Percentiles rank a stretch among this genome's conserved stretches.
Conservation (phyloP, 1,140 invertebrate species). For the Lethrus apterus region DNA sequence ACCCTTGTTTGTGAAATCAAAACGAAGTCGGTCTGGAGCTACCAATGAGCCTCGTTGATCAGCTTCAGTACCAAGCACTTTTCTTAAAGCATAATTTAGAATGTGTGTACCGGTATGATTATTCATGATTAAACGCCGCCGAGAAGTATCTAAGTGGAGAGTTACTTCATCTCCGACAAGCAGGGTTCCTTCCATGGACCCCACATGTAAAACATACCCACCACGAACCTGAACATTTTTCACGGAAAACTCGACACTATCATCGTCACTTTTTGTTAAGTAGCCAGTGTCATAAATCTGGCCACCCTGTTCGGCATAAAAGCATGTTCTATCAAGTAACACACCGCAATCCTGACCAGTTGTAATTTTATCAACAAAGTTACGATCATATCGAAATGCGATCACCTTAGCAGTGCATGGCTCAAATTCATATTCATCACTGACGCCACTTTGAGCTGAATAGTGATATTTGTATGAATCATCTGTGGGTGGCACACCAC, state of each 20-base stretch:
- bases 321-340: slow-evolving; percentile 86
- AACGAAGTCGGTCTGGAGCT: slow-evolving; percentile 89
- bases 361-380: slow-evolving; percentile 79
- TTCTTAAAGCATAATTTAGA: slow-evolving; percentile 88
- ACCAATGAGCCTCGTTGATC: slow-evolving; percentile 99
- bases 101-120: slow-evolving; percentile 99
- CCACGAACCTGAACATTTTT: slow-evolving; percentile 94
- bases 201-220: slow-evolving; percentile 93
- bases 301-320: slow-evolving; percentile 97
- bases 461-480: slow-evolving; percentile 93
- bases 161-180: slow-evolving; percentile 80
- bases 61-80: slow-evolving; percentile 81
- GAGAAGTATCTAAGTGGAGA: slow-evolving; percentile 74
- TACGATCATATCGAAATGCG: slow-evolving; percentile 65
- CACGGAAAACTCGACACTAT: slow-evolving; percentile 85
- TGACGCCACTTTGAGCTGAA: slow-evolving; percentile 52
- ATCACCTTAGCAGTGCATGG: slow-evolving; percentile 60
- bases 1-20: slow-evolving; percentile 95
- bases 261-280: slow-evolving; percentile 79
- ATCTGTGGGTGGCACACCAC: slow-evolving; percentile 73
- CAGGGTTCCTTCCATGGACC: slow-evolving; percentile 75
- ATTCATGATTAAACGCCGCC: slow-evolving; percentile 88
- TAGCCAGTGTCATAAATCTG: slow-evolving; percentile 98
- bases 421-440: slow-evolving; percentile 64
- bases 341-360: slow-evolving; percentile 88